phyloP scores from a whole-genome alignment of 37 sponge, comb jelly and placozoan genomes.

The Halisarca cf. caerulea region DNA sequence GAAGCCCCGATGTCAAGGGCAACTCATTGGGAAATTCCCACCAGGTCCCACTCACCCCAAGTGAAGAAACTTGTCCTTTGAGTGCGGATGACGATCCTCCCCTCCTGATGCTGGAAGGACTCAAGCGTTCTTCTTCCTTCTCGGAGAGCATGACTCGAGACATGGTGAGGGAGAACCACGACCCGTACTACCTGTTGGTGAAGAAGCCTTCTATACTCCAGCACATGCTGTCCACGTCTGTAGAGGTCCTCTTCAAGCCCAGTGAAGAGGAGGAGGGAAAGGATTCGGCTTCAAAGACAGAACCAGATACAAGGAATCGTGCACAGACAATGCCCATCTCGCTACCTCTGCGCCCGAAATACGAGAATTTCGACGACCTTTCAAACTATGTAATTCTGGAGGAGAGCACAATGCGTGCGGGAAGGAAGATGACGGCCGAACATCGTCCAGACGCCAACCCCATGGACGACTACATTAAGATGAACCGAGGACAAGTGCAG shows the following conservation, averaged over 20 bases:
- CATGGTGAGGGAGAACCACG: not conserved
- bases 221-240: not conserved
- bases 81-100: not conserved
- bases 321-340: not conserved
- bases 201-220: constrained; percentile 7
- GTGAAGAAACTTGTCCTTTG: not conserved
- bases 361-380: not conserved
- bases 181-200: constrained; percentile 13
- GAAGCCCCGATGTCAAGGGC: not conserved
- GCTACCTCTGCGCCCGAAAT: not conserved
- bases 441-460: not conserved
- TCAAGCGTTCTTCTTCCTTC: not conserved
- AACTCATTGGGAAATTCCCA: not conserved
- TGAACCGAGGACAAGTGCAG: not conserved
- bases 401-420: not conserved
- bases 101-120: not conserved
- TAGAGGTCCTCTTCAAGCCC: not conserved
- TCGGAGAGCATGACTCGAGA: not conserved
- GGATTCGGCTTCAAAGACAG: not conserved
- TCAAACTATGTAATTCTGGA: not conserved
- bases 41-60: not conserved
- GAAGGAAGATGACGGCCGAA: not conserved
- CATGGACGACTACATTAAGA: constrained; percentile 20
- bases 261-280: not conserved
- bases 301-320: not conserved